Base-by-base conservation (phyloP, 2,113 vertebrate species). In the Asarcornis scutulata region DNA sequence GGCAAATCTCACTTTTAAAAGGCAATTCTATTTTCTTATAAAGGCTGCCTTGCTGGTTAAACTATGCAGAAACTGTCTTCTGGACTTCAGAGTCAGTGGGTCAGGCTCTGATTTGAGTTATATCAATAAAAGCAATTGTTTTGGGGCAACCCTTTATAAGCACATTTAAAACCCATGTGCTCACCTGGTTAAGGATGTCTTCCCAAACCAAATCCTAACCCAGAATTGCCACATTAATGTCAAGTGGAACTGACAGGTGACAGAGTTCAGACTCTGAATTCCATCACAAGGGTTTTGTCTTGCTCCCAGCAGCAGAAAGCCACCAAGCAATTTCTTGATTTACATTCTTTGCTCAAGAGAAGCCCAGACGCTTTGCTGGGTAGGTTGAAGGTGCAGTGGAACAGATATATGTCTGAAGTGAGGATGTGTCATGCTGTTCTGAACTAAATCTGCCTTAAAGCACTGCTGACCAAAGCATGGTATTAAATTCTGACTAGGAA, bases 211-310 rank as follows among this genome's bases (percentile, higher is more conserved):
- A 88, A 88, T 63, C 79, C 79, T 58, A 83, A 72, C 73, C 64
- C 80, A 67, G 83, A 83, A 90, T 88, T 83, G 68, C 42, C 68
- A 94, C 76, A 86, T 91, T 90, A 94, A 78, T 63, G 23, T 78
- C 76, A 86, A 86, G 76, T 88, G 76, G 82, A 91, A 88, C 83
- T 78, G 85, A 77, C 88, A 93, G 83, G 48, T 90, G 79, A 91
- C 68, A 78, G 64, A 88, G 87, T 73, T 96, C 87, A 83, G 84
- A 6, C 71, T 89, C 48, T 3, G 34, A 91, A 73, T 59, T 76
- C 84, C 62, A 83, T 86, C 86, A 82, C 25, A 71, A 64, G 46
- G 50, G 11, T 88, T 89, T 89, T 83, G 17, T 81, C 55, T 91
- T 71, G 81, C 63, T 91, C 60, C 71, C 42, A 83, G 72, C 59